Base-by-base conservation (phyloP, 2,113 vertebrate genomes). In the Morone chrysops region DNA sequence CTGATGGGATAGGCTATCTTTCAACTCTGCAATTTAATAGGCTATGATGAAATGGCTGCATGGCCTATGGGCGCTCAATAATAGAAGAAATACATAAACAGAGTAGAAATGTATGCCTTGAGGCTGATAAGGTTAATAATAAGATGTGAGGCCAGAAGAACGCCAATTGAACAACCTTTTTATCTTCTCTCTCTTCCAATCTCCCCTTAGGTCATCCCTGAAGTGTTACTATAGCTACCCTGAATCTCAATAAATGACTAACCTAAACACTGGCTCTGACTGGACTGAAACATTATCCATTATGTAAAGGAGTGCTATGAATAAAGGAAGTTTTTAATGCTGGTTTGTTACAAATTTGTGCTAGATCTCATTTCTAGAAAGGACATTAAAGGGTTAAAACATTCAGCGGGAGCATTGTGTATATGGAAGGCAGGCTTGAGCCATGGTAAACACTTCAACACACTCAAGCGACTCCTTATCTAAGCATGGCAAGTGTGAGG, bases 371-470 rank as follows among this genome's bases (percentile, higher is more conserved):
- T 79, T 48, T 59, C 54, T 81, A 65, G 43, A 18, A 14, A 66
- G 45, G 70, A 74, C 60, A 59, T 43, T 5, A 77, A 89, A 84
- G 80, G 78, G 91, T 92, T 92, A 84, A 79, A 62, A 76, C 65
- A 72, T 78, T 85, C 72, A 60, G 73, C 70, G 59, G 17, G 66
- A 53, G 76, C 59, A 60, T 87, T 88, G 80, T 88, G 82, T 66
- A 12, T 43, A 69, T 74, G 80, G 65, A 81, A 89, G 82, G 83
- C 61, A 69, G 80, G 59, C 41, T 73, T 88, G 83, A 81, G 82
- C 80, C 87, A 85, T 80, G 76, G 90, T 91, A 92, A 92, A 93
- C 93, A 94, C 92, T 94, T 90, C 80, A 93, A 85, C 81, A 90
- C 88, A 88, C 90, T 93, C 86, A 84, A 89, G 86, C 51, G 88